Percentiles rank a stretch among this genome's conserved stretches.
Conservation (phyloP, 1,140 invertebrate species). For the Sipha flava region DNA sequence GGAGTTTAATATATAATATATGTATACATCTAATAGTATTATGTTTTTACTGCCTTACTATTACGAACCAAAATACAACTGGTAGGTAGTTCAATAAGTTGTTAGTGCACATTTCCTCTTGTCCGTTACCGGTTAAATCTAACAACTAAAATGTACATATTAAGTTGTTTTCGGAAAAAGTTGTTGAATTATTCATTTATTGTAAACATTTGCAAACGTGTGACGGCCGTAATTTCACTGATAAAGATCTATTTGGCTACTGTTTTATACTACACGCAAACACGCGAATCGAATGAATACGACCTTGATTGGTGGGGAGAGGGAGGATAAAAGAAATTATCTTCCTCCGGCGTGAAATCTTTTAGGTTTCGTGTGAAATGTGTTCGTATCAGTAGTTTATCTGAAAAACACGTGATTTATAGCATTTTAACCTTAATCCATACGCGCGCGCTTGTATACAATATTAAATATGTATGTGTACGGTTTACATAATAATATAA, state of each 20-base stretch:
- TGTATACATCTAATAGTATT: too few species aligned
- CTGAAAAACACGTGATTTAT: background rate
- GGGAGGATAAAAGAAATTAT: background rate
- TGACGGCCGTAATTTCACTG: background rate
- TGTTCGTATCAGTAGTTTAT: background rate
- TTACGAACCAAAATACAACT: too few species aligned
- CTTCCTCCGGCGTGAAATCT: background rate
- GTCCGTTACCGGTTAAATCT: background rate
- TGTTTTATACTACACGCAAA: background rate
- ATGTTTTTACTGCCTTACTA: too few species aligned
- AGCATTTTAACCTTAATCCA: background rate
- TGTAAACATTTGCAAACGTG: background rate
- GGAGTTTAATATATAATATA: too few species aligned
- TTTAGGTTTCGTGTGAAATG: background rate
- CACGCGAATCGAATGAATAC: background rate
- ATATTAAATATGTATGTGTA: too few species aligned
- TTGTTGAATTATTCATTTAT: constrained; percentile 1
- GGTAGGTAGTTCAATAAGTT: too few species aligned
- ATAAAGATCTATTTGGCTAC: constrained; percentile 11
- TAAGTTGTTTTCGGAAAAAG: background rate
- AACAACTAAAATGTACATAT: background rate
- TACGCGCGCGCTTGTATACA: too few species aligned
- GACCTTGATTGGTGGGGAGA: background rate
- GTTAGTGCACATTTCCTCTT: too few species aligned
- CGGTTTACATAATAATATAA: too few species aligned